Evolutionary conservation across 2,113 vertebrate genomes (phyloP).

Genomic region (Apteryx mantelli): DNA sequence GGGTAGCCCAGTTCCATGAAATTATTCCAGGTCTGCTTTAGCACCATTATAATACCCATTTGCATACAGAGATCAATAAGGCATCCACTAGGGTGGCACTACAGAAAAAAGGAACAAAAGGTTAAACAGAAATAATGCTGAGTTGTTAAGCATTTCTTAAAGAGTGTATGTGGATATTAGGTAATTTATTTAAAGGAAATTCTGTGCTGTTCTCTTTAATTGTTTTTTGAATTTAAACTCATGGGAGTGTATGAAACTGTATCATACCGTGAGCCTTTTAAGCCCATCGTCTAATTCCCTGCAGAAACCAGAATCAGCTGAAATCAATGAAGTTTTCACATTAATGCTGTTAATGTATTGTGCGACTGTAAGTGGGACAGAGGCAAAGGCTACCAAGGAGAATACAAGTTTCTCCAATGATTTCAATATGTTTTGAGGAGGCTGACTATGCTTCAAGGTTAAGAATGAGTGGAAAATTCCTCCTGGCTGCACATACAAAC

Average conservation of each 20-base stretch:
- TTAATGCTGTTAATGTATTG: background rate
- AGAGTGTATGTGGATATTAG: background rate
- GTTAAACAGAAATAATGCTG: background rate
- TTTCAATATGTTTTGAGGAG: background rate
- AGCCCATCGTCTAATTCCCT: background rate
- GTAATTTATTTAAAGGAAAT: background rate
- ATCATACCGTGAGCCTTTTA: background rate
- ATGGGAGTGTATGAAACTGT: background rate
- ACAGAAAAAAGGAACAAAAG: background rate
- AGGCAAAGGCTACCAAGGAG: background rate
- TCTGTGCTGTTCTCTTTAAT: background rate
- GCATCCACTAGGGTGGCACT: conserved; percentile 98
- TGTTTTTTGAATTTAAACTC: background rate
- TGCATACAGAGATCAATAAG: conserved; percentile 98
- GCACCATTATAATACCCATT: conserved; percentile 98
- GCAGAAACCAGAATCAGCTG: background rate
- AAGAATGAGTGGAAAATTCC: background rate
- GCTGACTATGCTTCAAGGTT: background rate
- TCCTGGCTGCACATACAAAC: background rate
- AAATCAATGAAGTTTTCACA: background rate
- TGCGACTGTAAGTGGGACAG: background rate
- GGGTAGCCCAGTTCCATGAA: conserved; percentile 97
- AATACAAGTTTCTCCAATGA: background rate
- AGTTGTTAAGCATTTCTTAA: background rate
- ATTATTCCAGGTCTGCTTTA: conserved; percentile 98